Evolutionary conservation across 2,797 vertebrate genomes (phyloP).

Genomic region (Lepus townsendii): DNA sequence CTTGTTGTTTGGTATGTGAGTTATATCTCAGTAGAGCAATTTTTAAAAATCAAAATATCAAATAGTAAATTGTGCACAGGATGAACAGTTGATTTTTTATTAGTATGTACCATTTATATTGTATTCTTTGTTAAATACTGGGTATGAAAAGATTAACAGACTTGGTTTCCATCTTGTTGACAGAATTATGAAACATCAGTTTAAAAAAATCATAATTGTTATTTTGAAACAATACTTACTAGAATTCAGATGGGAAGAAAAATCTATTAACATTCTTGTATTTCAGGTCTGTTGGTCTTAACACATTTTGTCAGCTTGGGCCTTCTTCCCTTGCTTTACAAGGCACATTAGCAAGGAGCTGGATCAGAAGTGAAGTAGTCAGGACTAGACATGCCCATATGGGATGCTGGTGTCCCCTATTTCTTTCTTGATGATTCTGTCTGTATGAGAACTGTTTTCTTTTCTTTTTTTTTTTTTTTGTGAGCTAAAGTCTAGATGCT

Average conservation of each 20-base stretch:
- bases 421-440: neutral
- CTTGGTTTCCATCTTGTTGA: neutral
- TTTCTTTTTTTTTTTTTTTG: neutral
- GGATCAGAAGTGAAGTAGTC: too few relatives aligned
- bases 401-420: neutral
- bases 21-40: neutral
- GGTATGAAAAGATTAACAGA: neutral
- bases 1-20: neutral
- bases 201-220: neutral
- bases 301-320: neutral
- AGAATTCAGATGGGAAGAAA: neutral
- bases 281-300: neutral
- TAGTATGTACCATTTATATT: neutral
- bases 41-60: neutral
- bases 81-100: neutral
- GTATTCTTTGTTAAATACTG: slow-evolving; percentile 6
- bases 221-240: slow-evolving; percentile 19
- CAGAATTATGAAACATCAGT: neutral
- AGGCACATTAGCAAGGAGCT: too few relatives aligned
- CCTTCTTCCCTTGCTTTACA: too few relatives aligned
- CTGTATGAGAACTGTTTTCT: neutral
- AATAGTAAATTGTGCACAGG: neutral
- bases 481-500: neutral
- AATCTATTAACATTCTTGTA: neutral
- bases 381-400: too few relatives aligned